These are phyloP conservation scores for Enhydra lutris DNA, from an alignment of 2,113 vertebrate genomes.

Conservation along the genomic window DNA sequence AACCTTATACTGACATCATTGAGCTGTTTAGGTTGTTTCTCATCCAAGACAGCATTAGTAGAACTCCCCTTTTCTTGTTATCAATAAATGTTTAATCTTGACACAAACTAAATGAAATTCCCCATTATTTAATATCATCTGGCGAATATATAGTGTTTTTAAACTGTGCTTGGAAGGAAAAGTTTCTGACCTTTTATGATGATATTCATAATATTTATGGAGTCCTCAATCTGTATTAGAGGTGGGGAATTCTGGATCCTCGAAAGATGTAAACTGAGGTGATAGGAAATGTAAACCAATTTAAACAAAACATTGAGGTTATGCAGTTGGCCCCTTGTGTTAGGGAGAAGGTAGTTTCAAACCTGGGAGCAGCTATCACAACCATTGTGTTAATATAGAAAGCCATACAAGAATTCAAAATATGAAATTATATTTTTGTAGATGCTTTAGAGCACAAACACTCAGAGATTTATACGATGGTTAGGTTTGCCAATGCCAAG, in stretches of 20 bases:
- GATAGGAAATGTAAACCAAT: neutral
- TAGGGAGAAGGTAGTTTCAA: neutral
- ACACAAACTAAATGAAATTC: neutral
- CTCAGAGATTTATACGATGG: rapidly evolving
- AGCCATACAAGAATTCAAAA: neutral
- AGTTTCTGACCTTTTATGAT: neutral
- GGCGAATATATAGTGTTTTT: neutral
- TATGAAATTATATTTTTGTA: neutral
- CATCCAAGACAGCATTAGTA: neutral
- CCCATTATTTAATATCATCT: neutral
- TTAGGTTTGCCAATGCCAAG: neutral
- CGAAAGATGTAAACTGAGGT: neutral
- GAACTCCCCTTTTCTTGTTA: neutral
- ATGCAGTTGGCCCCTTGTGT: neutral
- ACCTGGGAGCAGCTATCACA: neutral
- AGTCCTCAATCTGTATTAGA: neutral
- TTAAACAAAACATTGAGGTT: neutral
- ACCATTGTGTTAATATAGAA: neutral
- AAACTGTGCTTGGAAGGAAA: neutral
- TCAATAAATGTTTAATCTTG: neutral
- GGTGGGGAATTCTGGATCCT: neutral
- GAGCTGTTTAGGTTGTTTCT: neutral
- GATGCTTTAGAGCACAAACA: neutral
- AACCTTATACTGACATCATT: neutral
- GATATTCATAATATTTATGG: neutral